Conservation (phyloP, 2,113 vertebrate genomes). For the Ptilonorhynchus violaceus region DNA sequence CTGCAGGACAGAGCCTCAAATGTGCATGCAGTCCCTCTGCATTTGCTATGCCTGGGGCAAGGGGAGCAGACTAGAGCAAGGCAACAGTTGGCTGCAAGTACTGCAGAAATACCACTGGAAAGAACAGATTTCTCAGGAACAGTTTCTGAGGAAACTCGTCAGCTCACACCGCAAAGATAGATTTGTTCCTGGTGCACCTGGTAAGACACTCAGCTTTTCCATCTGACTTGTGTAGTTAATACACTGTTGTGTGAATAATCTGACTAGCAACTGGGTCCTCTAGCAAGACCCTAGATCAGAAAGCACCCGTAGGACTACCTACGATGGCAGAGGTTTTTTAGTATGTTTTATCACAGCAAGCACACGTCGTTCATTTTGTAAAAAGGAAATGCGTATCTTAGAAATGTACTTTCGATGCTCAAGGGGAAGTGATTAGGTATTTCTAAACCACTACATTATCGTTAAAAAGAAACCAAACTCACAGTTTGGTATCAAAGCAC, state of each 20-base stretch:
- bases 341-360: background rate
- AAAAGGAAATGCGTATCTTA: background rate
- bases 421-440: background rate
- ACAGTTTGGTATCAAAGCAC: background rate
- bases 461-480: background rate
- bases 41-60: background rate
- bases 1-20: background rate
- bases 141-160: background rate
- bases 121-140: background rate
- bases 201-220: background rate
- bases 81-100: background rate
- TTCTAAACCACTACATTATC: background rate
- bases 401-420: background rate
- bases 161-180: background rate
- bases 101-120: background rate
- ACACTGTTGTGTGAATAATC: background rate
- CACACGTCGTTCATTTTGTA: rapidly evolving
- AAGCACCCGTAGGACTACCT: rapidly evolving
- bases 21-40: rapidly evolving
- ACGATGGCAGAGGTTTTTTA: background rate
- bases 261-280: background rate
- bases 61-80: background rate
- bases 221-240: background rate
- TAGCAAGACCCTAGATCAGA: background rate
- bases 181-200: background rate